Percentiles rank a stretch among this genome's conserved stretches.
These are phyloP conservation scores for Drosophila koepferae DNA, from an alignment of 2,888 invertebrate genomes.

Conservation along the genomic window DNA sequence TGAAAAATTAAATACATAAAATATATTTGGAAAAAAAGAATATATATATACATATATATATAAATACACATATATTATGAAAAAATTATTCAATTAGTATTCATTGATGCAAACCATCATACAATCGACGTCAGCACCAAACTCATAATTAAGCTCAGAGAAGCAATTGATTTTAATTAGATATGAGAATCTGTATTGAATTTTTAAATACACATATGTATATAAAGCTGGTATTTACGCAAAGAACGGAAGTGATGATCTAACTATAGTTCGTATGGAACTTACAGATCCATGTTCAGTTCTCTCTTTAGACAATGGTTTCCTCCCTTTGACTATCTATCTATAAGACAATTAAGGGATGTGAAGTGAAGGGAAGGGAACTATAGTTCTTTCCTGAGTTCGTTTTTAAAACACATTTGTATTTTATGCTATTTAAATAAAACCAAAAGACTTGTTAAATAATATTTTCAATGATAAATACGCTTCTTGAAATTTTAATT, in stretches of 20 bases:
- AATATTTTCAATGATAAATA: not conserved
- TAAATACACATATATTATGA: not conserved
- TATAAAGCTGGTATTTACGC: not conserved
- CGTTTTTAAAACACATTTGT: not conserved
- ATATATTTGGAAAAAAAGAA: no score
- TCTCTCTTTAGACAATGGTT: no score
- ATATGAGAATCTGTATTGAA: not conserved
- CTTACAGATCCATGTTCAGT: not conserved
- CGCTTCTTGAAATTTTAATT: slow-evolving; percentile 56
- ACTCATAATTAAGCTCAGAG: not conserved
- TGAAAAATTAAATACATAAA: no score
- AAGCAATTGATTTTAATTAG: not conserved
- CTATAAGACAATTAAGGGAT: no score
- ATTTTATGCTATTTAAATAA: not conserved
- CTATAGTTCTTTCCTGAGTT: no score
- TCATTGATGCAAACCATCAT: not conserved
- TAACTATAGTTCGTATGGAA: not conserved
- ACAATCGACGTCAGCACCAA: not conserved
- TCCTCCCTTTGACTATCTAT: no score
- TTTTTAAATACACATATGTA: not conserved
- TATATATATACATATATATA: not conserved
- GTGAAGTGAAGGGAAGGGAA: no score
- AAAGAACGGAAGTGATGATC: not conserved
- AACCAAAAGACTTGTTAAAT: not conserved
- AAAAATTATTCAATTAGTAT: slow-evolving; percentile 5